Percentiles rank a stretch among this genome's conserved stretches.
These are phyloP conservation scores for Zenarchopterus dispar DNA, from an alignment of 2,797 vertebrate genomes.

Conservation along the genomic window DNA sequence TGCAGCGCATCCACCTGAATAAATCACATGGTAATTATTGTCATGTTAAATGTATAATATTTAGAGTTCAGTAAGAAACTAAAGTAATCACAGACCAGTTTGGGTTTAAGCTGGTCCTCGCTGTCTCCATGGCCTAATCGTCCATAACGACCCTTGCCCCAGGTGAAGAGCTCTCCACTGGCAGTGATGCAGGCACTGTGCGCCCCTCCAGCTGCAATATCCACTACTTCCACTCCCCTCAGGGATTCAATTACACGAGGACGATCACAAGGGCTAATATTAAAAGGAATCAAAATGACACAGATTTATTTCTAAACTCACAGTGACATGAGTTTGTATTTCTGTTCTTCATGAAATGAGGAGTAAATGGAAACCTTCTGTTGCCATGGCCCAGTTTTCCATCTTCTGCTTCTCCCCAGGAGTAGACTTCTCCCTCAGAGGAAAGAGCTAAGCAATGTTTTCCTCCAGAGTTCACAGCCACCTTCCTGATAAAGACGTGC, in stretches of 20 bases:
- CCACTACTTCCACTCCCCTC: conserved; percentile 94
- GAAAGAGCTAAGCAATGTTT: conserved; percentile 97
- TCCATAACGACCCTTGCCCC: conserved; percentile 97
- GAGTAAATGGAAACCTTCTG: conserved; percentile 81
- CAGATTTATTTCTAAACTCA: neutral
- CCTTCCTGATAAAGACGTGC: conserved; percentile 97
- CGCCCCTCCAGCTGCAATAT: conserved; percentile 95
- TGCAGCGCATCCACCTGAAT: conserved; percentile 95
- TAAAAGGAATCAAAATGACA: conserved; percentile 10
- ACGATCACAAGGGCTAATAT: conserved; percentile 92
- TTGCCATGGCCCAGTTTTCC: conserved; percentile 97
- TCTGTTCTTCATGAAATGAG: neutral
- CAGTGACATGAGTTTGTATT: neutral
- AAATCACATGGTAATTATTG: conserved; percentile 13
- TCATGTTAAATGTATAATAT: neutral
- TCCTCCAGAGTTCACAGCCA: conserved; percentile 97
- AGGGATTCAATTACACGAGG: conserved; percentile 97
- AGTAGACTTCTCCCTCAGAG: conserved; percentile 97
- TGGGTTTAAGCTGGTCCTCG: conserved; percentile 98
- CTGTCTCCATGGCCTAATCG: conserved; percentile 97
- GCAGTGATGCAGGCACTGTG: conserved; percentile 97
- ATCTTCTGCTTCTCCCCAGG: conserved; percentile 98
- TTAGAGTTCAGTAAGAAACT: neutral
- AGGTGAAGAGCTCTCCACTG: conserved; percentile 96
- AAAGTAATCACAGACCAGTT: conserved; percentile 84